Conservation (phyloP, 1,140 invertebrate genomes). For the Callitettix versicolor region DNA sequence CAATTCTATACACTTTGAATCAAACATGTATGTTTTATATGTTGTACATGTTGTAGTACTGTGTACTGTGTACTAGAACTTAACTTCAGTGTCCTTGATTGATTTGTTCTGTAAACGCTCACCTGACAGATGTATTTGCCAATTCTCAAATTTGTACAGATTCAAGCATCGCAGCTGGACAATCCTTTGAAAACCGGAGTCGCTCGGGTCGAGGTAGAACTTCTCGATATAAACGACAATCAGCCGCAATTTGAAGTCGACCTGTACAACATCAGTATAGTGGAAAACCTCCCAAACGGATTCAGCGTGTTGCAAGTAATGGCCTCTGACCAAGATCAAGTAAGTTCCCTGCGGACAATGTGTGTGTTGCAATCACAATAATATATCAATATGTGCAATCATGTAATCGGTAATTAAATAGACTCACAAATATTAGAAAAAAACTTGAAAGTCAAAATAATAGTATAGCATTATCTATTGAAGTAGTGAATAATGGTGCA, state of each 20-base stretch:
- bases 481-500: background rate
- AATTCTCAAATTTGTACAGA: constrained; percentile 27
- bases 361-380: background rate
- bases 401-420: background rate
- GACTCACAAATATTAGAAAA: background rate
- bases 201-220: constrained; percentile 63
- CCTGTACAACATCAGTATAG: constrained; percentile 82
- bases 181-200: constrained; percentile 62
- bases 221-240: constrained; percentile 75
- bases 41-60: too few species aligned
- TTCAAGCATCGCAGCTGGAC: constrained; percentile 65
- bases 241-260: constrained; percentile 76
- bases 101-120: too few species aligned
- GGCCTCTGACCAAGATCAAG: constrained; percentile 63
- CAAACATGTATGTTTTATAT: too few species aligned
- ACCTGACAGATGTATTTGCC: too few species aligned
- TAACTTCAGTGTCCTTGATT: too few species aligned
- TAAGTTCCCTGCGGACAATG: too few species aligned
- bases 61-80: too few species aligned
- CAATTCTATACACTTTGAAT: too few species aligned
- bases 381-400: background rate
- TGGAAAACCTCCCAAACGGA: constrained; percentile 80
- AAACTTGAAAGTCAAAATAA: background rate
- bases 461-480: too few species aligned
- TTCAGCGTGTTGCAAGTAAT: constrained; percentile 71